A percentile compares a stretch with the other conserved stretches of the same genome.
Evolutionary conservation across 2,888 invertebrate species (phyloP).

Genomic region (Drosophila cyrtoloma): DNA sequence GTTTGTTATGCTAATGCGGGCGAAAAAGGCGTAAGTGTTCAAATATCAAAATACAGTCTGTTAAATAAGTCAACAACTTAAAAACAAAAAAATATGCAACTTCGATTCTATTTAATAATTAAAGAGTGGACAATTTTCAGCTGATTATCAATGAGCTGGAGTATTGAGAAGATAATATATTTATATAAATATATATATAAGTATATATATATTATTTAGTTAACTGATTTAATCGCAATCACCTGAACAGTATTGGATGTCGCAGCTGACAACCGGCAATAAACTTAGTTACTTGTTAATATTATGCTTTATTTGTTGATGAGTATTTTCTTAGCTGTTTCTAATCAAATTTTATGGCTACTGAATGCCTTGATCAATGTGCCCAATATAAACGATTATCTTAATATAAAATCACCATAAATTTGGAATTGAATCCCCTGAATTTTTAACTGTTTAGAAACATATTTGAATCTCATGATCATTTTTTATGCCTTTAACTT

Average conservation of each 20-base stretch:
- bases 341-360: background rate
- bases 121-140: constrained; percentile 53
- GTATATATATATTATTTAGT: background rate
- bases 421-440: background rate
- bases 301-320: background rate
- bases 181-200: background rate
- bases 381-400: background rate
- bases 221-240: background rate
- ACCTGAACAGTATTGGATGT: background rate
- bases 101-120: constrained; percentile 60
- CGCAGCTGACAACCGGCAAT: background rate
- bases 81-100: constrained; percentile 16
- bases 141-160: background rate
- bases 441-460: background rate
- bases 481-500: background rate
- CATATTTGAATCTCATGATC: background rate
- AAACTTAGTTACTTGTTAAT: background rate
- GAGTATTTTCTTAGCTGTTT: background rate
- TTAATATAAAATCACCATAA: background rate
- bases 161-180: background rate
- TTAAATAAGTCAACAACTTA: constrained; percentile 15
- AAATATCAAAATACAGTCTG: constrained; percentile 29
- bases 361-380: background rate
- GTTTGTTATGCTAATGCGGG: constrained; percentile 74
- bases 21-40: constrained; percentile 54